Evolutionary conservation across 1,140 invertebrate species (phyloP).

Genomic region (Lycorma delicatula): DNA sequence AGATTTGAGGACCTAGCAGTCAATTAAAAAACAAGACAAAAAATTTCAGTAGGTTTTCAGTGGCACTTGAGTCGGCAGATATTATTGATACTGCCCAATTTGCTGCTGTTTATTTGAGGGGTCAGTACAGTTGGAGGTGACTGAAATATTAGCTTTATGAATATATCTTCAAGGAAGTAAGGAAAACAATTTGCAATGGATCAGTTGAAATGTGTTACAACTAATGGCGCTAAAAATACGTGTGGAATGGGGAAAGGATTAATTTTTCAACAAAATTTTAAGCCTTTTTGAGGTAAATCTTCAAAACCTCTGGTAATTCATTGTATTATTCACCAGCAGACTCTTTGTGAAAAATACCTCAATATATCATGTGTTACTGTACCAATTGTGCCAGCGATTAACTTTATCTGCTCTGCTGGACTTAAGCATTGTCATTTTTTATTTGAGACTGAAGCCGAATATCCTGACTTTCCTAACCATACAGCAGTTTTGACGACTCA

Average conservation of each 20-base stretch:
- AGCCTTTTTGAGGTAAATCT: slow-evolving; percentile 20
- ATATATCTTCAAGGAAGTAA: too few species aligned
- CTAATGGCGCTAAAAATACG: slow-evolving; percentile 34
- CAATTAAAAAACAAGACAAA: slow-evolving; percentile 22
- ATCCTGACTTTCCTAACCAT: slow-evolving; percentile 31
- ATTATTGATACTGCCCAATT: slow-evolving; percentile 31
- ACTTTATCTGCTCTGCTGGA: slow-evolving; percentile 31
- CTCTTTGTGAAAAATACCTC: slow-evolving; percentile 27
- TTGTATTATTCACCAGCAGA: slow-evolving; percentile 35
- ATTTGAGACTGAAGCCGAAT: too few species aligned
- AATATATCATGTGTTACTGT: slow-evolving; percentile 32
- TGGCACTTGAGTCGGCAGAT: slow-evolving; percentile 34
- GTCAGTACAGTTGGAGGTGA: slow-evolving; percentile 30
- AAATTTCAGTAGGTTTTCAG: slow-evolving; percentile 31
- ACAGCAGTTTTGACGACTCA: slow-evolving; percentile 32
- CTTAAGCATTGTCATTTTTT: slow-evolving; percentile 32
- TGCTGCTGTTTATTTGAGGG: slow-evolving; percentile 32
- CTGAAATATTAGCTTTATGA: slow-evolving; percentile 32
- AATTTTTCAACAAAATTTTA: slow-evolving; percentile 26
- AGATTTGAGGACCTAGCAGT: slow-evolving; percentile 30
- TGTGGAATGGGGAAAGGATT: slow-evolving; percentile 28
- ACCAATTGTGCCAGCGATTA: slow-evolving; percentile 31
- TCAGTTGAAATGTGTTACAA: slow-evolving; percentile 26
- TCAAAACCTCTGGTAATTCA: slow-evolving; percentile 26
- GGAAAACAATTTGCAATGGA: slow-evolving; percentile 28